Evolutionary conservation across 2,888 invertebrate species (phyloP).

Genomic region (Furcula furcula): DNA sequence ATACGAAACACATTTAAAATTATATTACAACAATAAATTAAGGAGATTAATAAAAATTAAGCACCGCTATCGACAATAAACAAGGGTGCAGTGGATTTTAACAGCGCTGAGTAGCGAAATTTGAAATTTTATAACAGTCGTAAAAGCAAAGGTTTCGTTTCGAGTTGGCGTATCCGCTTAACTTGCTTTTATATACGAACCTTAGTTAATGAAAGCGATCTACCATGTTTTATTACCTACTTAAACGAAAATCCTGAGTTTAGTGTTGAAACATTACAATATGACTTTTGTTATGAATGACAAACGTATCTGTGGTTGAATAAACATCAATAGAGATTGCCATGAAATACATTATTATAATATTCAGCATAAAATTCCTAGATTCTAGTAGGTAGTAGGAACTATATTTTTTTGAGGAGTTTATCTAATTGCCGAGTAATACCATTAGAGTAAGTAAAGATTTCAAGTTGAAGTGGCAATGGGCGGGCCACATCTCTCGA

Average conservation of each 20-base stretch:
- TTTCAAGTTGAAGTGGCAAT: no score
- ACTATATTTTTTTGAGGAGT: no score
- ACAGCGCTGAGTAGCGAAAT: slow-evolving; percentile 60
- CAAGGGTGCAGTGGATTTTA: slow-evolving; percentile 33
- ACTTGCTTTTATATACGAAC: slow-evolving; percentile 59
- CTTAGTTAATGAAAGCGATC: slow-evolving; percentile 67
- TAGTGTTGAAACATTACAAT: slow-evolving; percentile 30
- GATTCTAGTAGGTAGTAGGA: no score
- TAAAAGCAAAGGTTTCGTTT: slow-evolving; percentile 67
- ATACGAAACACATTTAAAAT: not conserved
- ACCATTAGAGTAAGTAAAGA: no score
- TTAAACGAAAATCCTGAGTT: slow-evolving; percentile 45
- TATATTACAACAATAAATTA: slow-evolving; percentile 25
- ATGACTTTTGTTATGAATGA: slow-evolving; percentile 30
- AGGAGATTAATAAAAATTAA: slow-evolving; percentile 31
- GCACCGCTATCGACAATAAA: slow-evolving; percentile 31
- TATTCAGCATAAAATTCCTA: no score
- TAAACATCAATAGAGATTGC: no score
- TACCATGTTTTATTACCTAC: slow-evolving; percentile 69
- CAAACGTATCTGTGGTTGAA: slow-evolving; percentile 23
- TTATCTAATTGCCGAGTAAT: no score
- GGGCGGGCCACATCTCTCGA: no score
- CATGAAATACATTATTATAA: no score
- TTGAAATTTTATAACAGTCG: slow-evolving; percentile 70
- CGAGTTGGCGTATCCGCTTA: slow-evolving; percentile 52